Conservation (phyloP, 2,797 vertebrate genomes). For the Crocidura indochinensis region DNA sequence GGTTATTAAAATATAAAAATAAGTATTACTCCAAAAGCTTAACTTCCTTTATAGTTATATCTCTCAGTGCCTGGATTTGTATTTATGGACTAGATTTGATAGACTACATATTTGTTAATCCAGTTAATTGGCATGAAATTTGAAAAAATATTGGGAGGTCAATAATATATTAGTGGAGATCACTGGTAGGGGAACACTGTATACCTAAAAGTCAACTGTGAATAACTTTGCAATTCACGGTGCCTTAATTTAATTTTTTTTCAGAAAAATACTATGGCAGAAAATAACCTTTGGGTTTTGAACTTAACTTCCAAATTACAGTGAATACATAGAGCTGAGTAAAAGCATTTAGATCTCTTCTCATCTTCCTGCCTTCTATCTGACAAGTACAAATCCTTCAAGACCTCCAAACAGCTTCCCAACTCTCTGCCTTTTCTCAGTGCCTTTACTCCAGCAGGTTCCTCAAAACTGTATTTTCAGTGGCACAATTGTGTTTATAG, state of each 20-base stretch:
- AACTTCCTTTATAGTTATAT: conserved; percentile 4
- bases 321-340: too few species aligned
- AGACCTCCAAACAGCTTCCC: not conserved
- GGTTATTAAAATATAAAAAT: not conserved
- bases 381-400: not conserved
- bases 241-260: too few species aligned
- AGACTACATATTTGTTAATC: conserved; percentile 30
- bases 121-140: not conserved
- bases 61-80: not conserved
- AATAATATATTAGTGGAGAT: too few species aligned
- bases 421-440: too few species aligned
- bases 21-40: conserved; percentile 3
- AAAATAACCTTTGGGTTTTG: not conserved
- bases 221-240: too few species aligned
- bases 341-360: not conserved
- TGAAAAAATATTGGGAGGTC: not conserved
- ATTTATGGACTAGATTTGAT: not conserved
- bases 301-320: not conserved
- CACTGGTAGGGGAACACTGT: too few species aligned
- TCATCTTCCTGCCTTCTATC: not conserved
- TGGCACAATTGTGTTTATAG: not conserved
- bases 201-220: too few species aligned
- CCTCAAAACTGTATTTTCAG: not conserved
- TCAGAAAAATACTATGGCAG: too few species aligned
- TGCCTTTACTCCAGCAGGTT: not conserved